These are phyloP conservation scores for Nephrotoma guestfalica DNA, from an alignment of 2,888 invertebrate genomes.

Conservation along the genomic window DNA sequence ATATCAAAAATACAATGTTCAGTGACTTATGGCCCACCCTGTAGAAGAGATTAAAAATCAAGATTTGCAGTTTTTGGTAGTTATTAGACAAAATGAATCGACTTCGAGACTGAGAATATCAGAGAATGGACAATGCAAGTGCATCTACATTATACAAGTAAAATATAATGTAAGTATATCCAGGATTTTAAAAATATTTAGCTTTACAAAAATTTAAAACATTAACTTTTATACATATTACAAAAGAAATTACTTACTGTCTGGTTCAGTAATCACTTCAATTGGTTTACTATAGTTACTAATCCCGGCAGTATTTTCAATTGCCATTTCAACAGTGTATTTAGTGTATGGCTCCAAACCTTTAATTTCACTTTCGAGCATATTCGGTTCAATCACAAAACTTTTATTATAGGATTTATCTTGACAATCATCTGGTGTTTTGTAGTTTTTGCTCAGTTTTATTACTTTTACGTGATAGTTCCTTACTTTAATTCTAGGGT, in stretches of 20 bases:
- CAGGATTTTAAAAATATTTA: too few species aligned
- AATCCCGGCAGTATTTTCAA: not conserved
- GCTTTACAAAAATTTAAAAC: not conserved
- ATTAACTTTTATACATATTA: not conserved
- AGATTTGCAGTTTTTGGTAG: too few species aligned
- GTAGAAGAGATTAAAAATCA: too few species aligned
- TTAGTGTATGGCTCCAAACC: not conserved
- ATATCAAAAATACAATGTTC: too few species aligned
- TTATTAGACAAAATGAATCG: too few species aligned
- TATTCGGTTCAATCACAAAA: not conserved
- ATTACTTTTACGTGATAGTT: not conserved
- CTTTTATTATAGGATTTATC: not conserved
- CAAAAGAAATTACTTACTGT: not conserved
- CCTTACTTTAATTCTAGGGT: not conserved
- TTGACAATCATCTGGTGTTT: not conserved
- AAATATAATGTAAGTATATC: too few species aligned
- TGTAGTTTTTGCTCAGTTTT: not conserved
- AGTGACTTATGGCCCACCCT: too few species aligned
- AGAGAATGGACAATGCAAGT: too few species aligned
- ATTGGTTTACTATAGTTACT: not conserved
- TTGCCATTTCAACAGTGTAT: not conserved
- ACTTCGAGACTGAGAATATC: too few species aligned
- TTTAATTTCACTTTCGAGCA: not conserved
- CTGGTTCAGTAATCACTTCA: not conserved
- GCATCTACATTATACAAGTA: too few species aligned